Percentiles rank a stretch among this genome's conserved stretches.
Evolutionary conservation across 2,888 invertebrate species (phyloP).

Genomic region (Notodonta ziczac): DNA sequence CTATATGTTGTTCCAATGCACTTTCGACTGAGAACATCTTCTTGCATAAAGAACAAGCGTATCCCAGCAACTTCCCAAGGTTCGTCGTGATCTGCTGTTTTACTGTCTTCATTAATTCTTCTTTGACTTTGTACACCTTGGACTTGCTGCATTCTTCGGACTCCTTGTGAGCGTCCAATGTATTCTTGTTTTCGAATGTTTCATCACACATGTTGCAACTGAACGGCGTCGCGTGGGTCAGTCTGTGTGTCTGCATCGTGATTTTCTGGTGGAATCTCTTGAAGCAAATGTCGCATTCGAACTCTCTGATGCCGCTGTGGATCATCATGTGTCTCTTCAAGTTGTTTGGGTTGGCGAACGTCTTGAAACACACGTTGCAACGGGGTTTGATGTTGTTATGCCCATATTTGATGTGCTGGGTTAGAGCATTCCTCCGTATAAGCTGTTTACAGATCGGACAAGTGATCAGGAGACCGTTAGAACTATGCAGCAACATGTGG

Average conservation of each 20-base stretch:
- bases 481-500: conserved; percentile 73
- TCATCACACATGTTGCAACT: conserved; percentile 69
- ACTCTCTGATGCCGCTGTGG: conserved; percentile 73
- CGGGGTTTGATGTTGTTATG: conserved; percentile 75
- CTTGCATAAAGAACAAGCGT: conserved; percentile 76
- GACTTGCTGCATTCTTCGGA: conserved; percentile 60
- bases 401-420: conserved; percentile 77
- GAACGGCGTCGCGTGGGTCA: conserved; percentile 71
- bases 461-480: conserved; percentile 57
- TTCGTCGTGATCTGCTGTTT: conserved; percentile 74
- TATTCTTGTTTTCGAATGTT: conserved; percentile 59
- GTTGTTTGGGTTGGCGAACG: conserved; percentile 80
- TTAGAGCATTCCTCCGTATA: conserved; percentile 68
- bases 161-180: conserved; percentile 57
- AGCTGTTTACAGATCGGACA: conserved; percentile 76
- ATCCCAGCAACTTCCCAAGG: conserved; percentile 70
- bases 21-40: conserved; percentile 78
- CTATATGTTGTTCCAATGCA: conserved; percentile 75
- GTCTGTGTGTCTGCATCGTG: conserved; percentile 78
- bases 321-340: conserved; percentile 81
- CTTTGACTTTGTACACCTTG: conserved; percentile 63
- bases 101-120: conserved; percentile 74
- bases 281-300: conserved; percentile 75
- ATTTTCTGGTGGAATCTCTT: conserved; percentile 79
- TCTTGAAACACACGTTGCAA: conserved; percentile 71